A percentile compares a stretch with the other conserved stretches of the same genome.
These are phyloP conservation scores for Pogoniulus pusillus DNA, from an alignment of 2,797 vertebrate species.

Conservation along the genomic window DNA sequence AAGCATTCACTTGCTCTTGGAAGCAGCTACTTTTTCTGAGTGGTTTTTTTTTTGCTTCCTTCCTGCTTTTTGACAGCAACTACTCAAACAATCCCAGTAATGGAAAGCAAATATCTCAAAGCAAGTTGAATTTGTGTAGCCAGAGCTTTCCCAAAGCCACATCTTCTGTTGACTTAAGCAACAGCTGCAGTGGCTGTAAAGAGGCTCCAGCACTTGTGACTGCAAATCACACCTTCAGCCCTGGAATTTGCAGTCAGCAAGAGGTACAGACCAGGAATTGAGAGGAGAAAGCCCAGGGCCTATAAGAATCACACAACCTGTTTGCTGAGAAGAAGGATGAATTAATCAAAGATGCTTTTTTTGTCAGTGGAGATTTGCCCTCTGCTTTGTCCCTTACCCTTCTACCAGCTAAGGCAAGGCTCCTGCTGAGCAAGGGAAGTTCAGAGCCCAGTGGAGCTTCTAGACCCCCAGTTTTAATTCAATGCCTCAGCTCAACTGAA, in stretches of 20 bases:
- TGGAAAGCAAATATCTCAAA: neutral
- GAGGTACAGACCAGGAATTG: neutral
- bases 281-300: neutral
- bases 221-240: neutral
- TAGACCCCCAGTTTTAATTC: neutral
- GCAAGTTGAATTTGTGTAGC: neutral
- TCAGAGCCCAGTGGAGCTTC: neutral
- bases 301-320: neutral
- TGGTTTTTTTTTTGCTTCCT: neutral
- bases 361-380: neutral
- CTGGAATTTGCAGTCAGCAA: neutral
- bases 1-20: neutral
- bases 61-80: neutral
- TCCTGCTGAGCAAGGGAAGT: neutral
- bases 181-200: neutral
- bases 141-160: neutral
- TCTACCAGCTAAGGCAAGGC: neutral
- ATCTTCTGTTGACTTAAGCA: neutral
- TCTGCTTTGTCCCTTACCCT: neutral
- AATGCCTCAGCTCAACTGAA: neutral
- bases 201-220: neutral
- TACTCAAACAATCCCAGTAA: too few species aligned
- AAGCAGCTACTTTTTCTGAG: neutral
- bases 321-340: neutral
- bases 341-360: neutral